These are phyloP conservation scores for Mythimna pallens DNA, from an alignment of 2,888 invertebrate genomes.

Conservation along the genomic window DNA sequence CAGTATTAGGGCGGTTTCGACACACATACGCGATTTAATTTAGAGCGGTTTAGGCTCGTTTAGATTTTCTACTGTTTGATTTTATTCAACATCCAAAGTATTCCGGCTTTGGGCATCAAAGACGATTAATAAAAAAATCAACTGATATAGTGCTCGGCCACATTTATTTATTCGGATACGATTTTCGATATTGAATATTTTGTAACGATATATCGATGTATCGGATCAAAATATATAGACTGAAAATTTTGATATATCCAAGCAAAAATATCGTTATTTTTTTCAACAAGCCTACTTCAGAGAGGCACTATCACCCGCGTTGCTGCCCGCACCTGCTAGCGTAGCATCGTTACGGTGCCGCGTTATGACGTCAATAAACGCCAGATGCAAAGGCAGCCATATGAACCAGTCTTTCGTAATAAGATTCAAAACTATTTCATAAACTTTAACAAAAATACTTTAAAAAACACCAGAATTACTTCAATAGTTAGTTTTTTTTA, in stretches of 20 bases:
- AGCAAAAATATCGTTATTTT: too few relatives aligned
- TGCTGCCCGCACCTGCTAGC: not conserved
- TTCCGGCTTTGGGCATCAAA: too few relatives aligned
- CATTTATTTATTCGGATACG: too few relatives aligned
- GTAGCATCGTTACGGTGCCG: not conserved
- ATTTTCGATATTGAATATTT: too few relatives aligned
- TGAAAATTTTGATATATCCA: too few relatives aligned
- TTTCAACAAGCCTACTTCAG: too few relatives aligned
- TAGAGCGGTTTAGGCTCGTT: too few relatives aligned
- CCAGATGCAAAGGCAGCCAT: slow-evolving; percentile 8
- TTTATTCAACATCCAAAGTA: not conserved
- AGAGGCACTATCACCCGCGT: too few relatives aligned
- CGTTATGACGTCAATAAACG: not conserved
- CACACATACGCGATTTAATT: not conserved
- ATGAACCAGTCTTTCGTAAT: not conserved
- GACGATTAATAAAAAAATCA: too few relatives aligned
- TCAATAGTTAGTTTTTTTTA: not conserved
- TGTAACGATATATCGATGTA: too few relatives aligned
- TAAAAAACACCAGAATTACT: not conserved
- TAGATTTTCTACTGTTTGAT: not conserved
- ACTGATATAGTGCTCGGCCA: too few relatives aligned
- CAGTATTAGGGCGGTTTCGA: not conserved
- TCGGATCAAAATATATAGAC: too few relatives aligned
- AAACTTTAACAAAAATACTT: not conserved
- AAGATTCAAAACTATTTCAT: not conserved